Base-by-base conservation (phyloP, 2,888 invertebrate species). In the Amphiduros pacificus region DNA sequence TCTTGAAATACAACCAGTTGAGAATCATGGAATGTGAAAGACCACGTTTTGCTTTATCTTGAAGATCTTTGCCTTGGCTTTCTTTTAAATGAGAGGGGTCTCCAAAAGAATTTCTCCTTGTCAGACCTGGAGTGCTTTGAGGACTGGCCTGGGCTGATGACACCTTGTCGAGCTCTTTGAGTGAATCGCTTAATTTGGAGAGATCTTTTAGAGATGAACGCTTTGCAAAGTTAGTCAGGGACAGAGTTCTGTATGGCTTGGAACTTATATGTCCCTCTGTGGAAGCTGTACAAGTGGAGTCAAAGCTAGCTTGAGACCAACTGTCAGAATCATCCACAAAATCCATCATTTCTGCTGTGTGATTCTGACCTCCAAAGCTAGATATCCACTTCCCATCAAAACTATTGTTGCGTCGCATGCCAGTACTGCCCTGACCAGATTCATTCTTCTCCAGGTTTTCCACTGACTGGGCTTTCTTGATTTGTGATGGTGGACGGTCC, bases 1-100 rank as follows among this genome's bases (percentile, higher is more conserved):
- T 44, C n/a, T 44, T 44, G n/a, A 44, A 44, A n/a, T 4, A 44
- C 44, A 44, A 44, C 44, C 44, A 44, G n/a, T 17, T 44, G 44
- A 44, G 44, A n/a, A 44, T 44, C 44, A 44, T 44, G n/a, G 44
- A 44, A 44, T 44, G n/a, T 6, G 44, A 44, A 6, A 44, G 22
- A 44, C 44, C 44, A n/a, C 9, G 4, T 22, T n/a, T 44, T n/a
- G 6, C 22, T 17, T 44, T 44, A 5, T 44, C 44, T 44, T 44
- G n/a, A 9, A 44, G 44, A 4, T 44, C 44, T 6, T 17, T 17
- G 5, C 4, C 22, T n/a, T 22, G 6, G 5, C n/a, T 6, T 6
- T 44, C 17, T 17, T 9, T 11, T 9, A 9, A 11, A 36, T 36
- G 9, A 36, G 17, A 17, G 9, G 17, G 17, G 17, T 36, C 36